phyloP scores from a whole-genome alignment of 2,888 invertebrate species.

The Rotaria magnacalcarata region DNA sequence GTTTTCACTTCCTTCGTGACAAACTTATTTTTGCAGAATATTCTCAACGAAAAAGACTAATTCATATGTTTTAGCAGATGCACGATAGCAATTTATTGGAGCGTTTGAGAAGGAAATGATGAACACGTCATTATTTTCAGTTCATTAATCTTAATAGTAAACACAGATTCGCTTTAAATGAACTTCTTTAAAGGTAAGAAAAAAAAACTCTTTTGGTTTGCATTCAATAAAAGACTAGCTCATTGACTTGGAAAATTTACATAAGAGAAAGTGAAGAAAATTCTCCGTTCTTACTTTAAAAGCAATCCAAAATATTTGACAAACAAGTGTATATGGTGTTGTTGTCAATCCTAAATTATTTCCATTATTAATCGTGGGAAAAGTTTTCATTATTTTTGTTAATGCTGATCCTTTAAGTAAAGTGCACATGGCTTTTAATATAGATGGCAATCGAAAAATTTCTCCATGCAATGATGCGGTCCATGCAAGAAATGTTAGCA shows the following conservation, averaged over 20 bases:
- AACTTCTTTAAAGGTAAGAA: too few species aligned
- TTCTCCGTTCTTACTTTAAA: background rate
- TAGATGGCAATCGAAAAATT: background rate
- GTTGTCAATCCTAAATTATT: background rate
- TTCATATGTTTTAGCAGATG: too few species aligned
- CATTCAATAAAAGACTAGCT: too few species aligned
- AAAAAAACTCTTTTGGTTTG: too few species aligned
- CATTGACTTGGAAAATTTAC: background rate
- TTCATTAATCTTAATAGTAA: too few species aligned
- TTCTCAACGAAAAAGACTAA: too few species aligned
- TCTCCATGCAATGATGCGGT: background rate
- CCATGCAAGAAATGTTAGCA: slow-evolving; percentile 12
- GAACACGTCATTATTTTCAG: too few species aligned
- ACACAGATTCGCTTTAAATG: too few species aligned
- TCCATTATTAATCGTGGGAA: background rate
- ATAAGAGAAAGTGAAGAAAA: background rate
- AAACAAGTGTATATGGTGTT: slow-evolving; percentile 19
- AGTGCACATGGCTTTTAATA: slow-evolving; percentile 1
- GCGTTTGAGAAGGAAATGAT: too few species aligned
- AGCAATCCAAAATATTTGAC: slow-evolving; percentile 21
- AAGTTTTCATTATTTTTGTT: slow-evolving; percentile 8
- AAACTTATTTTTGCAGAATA: too few species aligned
- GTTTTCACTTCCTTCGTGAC: too few species aligned
- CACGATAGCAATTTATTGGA: too few species aligned
- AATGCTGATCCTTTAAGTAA: background rate